phyloP scores from a whole-genome alignment of 2,797 vertebrate species.

The Picus viridis region DNA sequence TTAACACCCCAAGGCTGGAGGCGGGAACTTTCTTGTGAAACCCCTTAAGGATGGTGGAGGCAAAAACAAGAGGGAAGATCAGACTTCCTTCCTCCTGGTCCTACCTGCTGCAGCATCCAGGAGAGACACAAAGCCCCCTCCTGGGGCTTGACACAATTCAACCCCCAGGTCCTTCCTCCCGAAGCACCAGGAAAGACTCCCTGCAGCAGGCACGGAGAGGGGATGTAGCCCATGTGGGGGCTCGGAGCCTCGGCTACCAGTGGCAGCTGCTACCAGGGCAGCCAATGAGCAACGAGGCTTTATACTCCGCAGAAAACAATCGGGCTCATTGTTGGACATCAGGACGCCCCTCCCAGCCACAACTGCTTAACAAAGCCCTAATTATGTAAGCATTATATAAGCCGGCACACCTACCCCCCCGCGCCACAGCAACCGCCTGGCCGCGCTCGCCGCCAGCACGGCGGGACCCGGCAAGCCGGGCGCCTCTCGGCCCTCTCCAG shows the following conservation, averaged over 20 bases:
- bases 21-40: background rate
- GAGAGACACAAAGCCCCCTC: background rate
- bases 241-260: background rate
- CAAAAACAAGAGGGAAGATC: background rate
- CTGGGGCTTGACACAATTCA: accelerated
- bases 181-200: background rate
- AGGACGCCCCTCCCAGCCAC: slow-evolving; percentile 3
- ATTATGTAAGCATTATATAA: slow-evolving; percentile 71
- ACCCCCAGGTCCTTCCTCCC: background rate
- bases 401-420: slow-evolving; percentile 42
- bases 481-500: background rate
- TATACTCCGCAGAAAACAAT: slow-evolving; percentile 51
- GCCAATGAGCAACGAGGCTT: slow-evolving; percentile 21
- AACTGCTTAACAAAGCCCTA: slow-evolving; percentile 67
- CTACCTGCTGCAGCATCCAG: background rate
- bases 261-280: background rate
- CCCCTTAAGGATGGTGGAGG: accelerated
- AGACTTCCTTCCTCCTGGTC: background rate
- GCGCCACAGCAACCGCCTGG: background rate
- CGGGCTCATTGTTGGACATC: slow-evolving; percentile 18
- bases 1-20: background rate
- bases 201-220: background rate
- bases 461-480: background rate
- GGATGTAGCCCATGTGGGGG: accelerated
- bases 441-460: background rate